phyloP scores from a whole-genome alignment of 2,113 vertebrate species.

The Chloroceryle aenea region DNA sequence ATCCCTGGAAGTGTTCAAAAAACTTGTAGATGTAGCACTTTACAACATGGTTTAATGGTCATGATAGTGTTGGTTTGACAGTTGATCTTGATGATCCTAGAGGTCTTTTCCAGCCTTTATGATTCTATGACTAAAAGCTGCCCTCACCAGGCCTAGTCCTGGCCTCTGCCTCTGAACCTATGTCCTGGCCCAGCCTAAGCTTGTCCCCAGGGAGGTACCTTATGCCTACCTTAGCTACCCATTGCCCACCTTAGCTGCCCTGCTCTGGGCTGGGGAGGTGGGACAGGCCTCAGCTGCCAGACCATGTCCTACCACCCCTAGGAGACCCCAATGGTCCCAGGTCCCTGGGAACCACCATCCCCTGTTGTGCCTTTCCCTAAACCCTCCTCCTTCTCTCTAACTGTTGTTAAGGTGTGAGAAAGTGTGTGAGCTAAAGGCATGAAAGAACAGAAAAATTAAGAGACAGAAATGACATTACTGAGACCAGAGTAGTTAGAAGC shows the following conservation, averaged over 20 bases:
- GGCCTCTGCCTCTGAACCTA: rapidly evolving
- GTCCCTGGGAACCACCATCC: background rate
- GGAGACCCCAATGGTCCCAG: rapidly evolving
- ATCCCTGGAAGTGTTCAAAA: no score
- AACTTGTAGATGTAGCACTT: no score
- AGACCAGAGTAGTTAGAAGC: background rate
- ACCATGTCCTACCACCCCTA: background rate
- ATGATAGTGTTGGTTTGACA: no score
- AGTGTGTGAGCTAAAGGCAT: background rate
- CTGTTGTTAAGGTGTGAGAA: background rate
- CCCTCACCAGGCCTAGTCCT: background rate
- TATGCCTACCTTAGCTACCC: rapidly evolving
- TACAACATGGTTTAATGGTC: no score
- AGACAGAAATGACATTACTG: background rate
- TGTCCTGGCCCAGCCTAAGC: background rate
- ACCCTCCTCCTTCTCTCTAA: background rate
- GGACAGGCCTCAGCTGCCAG: background rate
- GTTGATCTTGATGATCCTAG: no score
- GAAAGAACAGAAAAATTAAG: background rate
- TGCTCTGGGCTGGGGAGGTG: background rate
- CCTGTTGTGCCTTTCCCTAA: background rate
- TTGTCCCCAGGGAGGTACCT: rapidly evolving
- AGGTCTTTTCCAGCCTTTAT: no score
- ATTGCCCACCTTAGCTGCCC: rapidly evolving
- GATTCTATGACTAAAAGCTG: background rate